Evolutionary conservation across 2,797 vertebrate species (phyloP), one percentile per base, ranked within the genome.

Genomic region (Neopelma chrysocephalum): DNA sequence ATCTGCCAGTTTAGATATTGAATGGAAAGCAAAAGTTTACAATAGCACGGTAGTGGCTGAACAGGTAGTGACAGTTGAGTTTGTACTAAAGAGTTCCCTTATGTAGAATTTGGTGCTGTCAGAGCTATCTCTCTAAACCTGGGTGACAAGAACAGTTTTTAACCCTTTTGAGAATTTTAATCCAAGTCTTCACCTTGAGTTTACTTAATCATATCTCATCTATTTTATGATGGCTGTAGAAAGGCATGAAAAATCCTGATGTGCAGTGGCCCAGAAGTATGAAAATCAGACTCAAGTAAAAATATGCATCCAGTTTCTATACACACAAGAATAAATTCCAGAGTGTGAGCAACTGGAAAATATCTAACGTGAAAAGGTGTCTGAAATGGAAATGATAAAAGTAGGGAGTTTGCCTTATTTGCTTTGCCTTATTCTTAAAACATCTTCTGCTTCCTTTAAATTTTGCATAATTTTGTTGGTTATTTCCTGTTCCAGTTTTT

Each of bases 31-130:
- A 31, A 76, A 91, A 87, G 77, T 95, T 97, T 94, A 82, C 40
- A 79, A 20, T 7, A 62, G 27, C 58, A 81, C 1, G 5, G 80
- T 96, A 93, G 34, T 95, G 80, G 40, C 76, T 89, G 93, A 94
- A 84, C 51, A 66, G 71, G 32, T 91, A 93, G 7, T 96, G 96
- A 97, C 96, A 97, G 88, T 45, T 94, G 58, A 86, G 42, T 81
- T 82, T 87, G 36, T 77, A 84, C 75, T 91, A 91, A 96, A 93
- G 87, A 93, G 40, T 80, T 97, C 93, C 54, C 54, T 94, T 81
- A 78, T 77, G 58, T 27, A 93, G 90, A 84, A 95, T 91, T 85
- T 94, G 38, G 29, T 60, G 58, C 92, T 96, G 95, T 97, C 96
- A 96, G 14, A 26, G 10, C 32, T 96, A 75, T 81, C 80, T 94